Evolutionary conservation across 2,888 invertebrate genomes (phyloP), one percentile per base, ranked within the genome.

Genomic region (Tiliacea citrago): DNA sequence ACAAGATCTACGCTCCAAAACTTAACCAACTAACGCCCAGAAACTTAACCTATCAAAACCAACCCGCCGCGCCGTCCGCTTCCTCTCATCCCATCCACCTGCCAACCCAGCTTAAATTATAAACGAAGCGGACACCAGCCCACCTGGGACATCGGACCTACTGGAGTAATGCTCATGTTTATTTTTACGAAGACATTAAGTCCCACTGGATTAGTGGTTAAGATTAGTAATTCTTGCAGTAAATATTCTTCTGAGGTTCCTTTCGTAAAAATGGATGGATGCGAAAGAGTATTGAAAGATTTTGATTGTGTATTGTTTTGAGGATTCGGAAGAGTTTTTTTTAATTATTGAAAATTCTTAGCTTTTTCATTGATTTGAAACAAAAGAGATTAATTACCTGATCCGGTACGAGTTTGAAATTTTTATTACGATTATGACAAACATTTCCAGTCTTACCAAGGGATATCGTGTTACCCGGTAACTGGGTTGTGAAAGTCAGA

Each of bases 111-210:
- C 90, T 92, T 94, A 93, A 94, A 94, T 94, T 93, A 94, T 94
- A 92, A 94, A 94, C 93, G 92, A 92, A 86, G 90, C 85, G 91
- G 91, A 91, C 92, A 88, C 86, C 68, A 82, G 76, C 89, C 85
- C 94, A 94, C 94, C 94, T 94, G 94, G 86, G 93, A 88, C 91
- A 71, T 84, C 72, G 90, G 92, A 91, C 92, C 88, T 73, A 79
- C 87, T 86, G 69, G 75, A 88, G 88, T 91, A 89, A 91, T 86
- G 86, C 84, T 83, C 83, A 88, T 91, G 91, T 92, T 92, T 92
- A 90, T 91, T 90, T 87, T 90, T 89, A 89, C 88, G 84, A 76
- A 78, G 68, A 82, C 78, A 86, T 88, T 83, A 83, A 79, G 83
- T 81, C 79, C 63, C 65, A 5, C 0, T 35, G 79, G 80, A 86